These are phyloP conservation scores for Hoplostethus mediterraneus DNA, from an alignment of 2,797 vertebrate genomes.

Conservation along the genomic window DNA sequence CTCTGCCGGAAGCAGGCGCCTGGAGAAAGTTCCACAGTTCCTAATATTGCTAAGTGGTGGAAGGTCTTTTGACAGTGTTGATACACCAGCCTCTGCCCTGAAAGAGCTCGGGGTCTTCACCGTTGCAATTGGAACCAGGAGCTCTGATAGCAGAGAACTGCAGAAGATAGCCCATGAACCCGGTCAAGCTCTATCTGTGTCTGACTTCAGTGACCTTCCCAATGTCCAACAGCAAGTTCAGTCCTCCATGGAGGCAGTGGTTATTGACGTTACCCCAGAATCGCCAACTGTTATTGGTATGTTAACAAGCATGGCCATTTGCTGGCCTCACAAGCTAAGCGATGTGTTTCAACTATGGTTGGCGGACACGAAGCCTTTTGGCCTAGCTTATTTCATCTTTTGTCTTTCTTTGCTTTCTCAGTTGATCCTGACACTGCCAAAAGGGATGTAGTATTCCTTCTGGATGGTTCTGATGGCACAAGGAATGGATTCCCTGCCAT, in stretches of 20 bases:
- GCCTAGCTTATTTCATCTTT: too few relatives aligned
- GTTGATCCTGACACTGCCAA: too few relatives aligned
- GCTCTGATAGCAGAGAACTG: slow-evolving; percentile 63
- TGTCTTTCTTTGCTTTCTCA: too few relatives aligned
- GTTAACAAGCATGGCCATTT: too few relatives aligned
- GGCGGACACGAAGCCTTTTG: too few relatives aligned
- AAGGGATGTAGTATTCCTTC: too few relatives aligned
- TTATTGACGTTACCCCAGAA: background rate
- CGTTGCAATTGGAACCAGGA: slow-evolving; percentile 48
- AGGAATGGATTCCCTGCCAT: too few relatives aligned
- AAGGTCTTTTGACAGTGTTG: slow-evolving; percentile 42
- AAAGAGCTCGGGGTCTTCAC: slow-evolving; percentile 16
- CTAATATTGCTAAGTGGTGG: slow-evolving; percentile 55
- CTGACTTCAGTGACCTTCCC: slow-evolving; percentile 59
- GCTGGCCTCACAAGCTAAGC: too few relatives aligned
- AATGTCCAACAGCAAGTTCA: slow-evolving; percentile 54
- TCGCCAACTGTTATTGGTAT: background rate
- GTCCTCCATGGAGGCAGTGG: slow-evolving; percentile 48
- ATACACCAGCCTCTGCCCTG: slow-evolving; percentile 26
- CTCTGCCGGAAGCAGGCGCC: slow-evolving; percentile 41
- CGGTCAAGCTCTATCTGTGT: slow-evolving; percentile 48
- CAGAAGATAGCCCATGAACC: slow-evolving; percentile 60
- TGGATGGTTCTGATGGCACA: too few relatives aligned
- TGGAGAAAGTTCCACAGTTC: slow-evolving; percentile 48
- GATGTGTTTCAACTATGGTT: too few relatives aligned